Evolutionary conservation across 35 echinoderm and acorn worm species (phyloP), one percentile per base, ranked within the genome.

Genomic region (Acanthaster planci): DNA sequence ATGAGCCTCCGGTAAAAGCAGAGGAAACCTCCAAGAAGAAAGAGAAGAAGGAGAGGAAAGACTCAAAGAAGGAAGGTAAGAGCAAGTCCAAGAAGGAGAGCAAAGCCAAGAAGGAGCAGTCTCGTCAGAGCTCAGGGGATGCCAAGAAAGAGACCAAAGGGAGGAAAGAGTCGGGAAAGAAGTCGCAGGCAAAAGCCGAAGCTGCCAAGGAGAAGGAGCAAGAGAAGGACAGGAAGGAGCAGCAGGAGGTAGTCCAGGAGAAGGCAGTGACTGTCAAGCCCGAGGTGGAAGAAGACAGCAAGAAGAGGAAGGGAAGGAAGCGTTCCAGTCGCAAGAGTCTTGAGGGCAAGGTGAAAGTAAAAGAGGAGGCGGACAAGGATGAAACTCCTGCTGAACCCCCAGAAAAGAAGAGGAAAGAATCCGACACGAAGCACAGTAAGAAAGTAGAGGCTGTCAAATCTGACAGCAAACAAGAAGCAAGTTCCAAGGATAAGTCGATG

Each of bases 51-150:
- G 85, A 87, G 19, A 78, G 37, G 76, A 87, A 72, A 40, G 59
- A 85, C 38, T 32, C 59, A 1, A 31, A 50, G 67, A 87, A 87
- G 50, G 58, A 39, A 26, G 77, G 76, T 8, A 91, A 76, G 51
- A 87, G 40, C 51, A 58, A 80, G 40, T 51, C 72, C 23, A 91
- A 91, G 83, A 86, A 86, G 81, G 82, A 92, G 44, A 56, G 44
- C 17, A 85, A 91, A 78, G 56, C 56, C 30, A 68, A 79, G 29
- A 86, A 79, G 72, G 83, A 84, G 36, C 58, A 76, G 75, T 78
- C 88, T 22, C 29, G 54, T 14, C 64, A 72, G 64, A 72, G 64
- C 64, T 72, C 64, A 5, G 64, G 64, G 14, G 64, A 72, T 30
- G 64, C 35, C 30, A 40, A 82, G 30, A 89, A 64, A 58, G 53